Conservation (phyloP, 2,797 vertebrate genomes). For the Fundulus diaphanus region DNA sequence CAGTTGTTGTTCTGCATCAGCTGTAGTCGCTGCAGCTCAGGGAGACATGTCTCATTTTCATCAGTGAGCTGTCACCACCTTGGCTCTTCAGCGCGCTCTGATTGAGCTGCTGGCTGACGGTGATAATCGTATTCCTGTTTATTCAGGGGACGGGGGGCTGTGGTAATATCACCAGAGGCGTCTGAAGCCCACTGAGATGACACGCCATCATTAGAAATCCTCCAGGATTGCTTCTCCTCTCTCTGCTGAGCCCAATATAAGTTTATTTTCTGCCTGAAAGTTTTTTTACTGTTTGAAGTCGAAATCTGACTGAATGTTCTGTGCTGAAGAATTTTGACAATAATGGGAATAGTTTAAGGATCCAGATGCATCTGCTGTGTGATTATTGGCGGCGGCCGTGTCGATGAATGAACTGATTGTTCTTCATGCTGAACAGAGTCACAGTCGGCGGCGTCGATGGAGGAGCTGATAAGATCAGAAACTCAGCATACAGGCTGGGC, state of each 20-base stretch:
- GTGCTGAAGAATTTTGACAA: too few species aligned
- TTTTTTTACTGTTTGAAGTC: neutral
- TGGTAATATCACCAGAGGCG: constrained; percentile 45
- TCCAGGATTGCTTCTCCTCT: constrained; percentile 23
- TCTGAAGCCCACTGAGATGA: constrained; percentile 37
- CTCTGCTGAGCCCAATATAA: constrained; percentile 2
- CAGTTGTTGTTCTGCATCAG: neutral
- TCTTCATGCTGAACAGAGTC: too few species aligned
- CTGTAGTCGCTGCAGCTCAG: neutral
- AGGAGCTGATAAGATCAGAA: too few species aligned
- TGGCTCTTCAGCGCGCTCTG: constrained; percentile 14
- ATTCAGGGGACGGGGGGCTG: constrained; percentile 22
- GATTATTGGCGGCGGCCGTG: too few species aligned
- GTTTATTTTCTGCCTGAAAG: neutral
- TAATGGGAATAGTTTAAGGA: too few species aligned
- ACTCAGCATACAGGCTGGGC: too few species aligned
- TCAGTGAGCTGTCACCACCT: constrained; percentile 6
- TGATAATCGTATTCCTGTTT: constrained; percentile 42
- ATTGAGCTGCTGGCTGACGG: constrained; percentile 25
- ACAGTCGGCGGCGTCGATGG: too few species aligned
- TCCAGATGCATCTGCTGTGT: too few species aligned
- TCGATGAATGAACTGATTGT: too few species aligned
- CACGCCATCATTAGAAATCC: constrained; percentile 15
- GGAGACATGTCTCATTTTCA: constrained; percentile 25
- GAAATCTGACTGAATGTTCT: neutral